phyloP scores from a whole-genome alignment of 2,113 vertebrate species.

The Lamprotornis superbus region DNA sequence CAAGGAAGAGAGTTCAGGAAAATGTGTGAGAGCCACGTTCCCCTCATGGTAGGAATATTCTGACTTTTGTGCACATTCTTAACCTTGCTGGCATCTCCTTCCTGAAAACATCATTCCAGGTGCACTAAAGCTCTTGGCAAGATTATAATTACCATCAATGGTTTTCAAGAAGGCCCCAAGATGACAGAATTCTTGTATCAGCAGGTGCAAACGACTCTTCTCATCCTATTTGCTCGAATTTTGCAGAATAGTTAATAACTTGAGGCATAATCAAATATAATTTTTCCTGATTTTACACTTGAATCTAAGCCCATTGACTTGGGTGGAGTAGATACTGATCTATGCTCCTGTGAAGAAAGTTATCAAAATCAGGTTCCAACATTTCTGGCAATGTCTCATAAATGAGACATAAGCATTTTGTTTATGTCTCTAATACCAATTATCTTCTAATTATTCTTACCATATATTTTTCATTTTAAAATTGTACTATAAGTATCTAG shows the following conservation, averaged over 20 bases:
- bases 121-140: not conserved
- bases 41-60: not conserved
- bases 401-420: not conserved
- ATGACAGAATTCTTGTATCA: not conserved
- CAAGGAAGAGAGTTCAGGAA: not conserved
- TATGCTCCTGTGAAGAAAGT: not conserved
- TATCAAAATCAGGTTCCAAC: not conserved
- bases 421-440: not conserved
- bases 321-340: not conserved
- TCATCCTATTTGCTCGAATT: not conserved
- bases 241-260: not conserved
- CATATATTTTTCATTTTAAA: not conserved
- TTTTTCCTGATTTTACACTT: conserved; percentile 16
- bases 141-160: not conserved
- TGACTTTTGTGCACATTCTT: not conserved
- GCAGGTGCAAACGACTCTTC: not conserved
- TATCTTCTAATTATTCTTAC: not conserved
- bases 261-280: not conserved
- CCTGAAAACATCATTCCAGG: not conserved
- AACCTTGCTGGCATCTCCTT: not conserved
- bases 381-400: not conserved
- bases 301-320: not conserved
- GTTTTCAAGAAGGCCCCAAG: not conserved
- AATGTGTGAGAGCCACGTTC: rapidly evolving
- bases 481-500: not conserved